Percentiles rank a stretch among this genome's conserved stretches.
Conservation (phyloP, 2,113 vertebrate genomes). For the Bothrops jararaca region DNA sequence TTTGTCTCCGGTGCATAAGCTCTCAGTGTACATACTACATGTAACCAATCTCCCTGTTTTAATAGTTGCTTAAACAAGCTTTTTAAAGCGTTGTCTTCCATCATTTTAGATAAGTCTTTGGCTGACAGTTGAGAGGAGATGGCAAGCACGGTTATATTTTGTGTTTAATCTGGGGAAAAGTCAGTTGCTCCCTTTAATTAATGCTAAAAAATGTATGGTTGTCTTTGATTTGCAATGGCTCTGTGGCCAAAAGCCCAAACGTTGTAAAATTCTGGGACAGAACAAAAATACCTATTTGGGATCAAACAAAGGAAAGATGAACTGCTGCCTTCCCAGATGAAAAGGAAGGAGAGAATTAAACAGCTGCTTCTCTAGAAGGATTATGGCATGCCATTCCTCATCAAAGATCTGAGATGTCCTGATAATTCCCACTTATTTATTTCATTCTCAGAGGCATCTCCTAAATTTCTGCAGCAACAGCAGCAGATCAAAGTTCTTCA, state of each 20-base stretch:
- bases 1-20: no score
- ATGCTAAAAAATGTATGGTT: not conserved
- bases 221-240: not conserved
- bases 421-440: not conserved
- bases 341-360: not conserved
- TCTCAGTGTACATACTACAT: no score
- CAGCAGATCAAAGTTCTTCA: not conserved
- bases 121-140: not conserved
- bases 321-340: not conserved
- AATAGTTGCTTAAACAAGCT: not conserved
- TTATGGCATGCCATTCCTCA: not conserved
- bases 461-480: not conserved
- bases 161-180: not conserved
- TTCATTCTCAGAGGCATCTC: constrained; percentile 2
- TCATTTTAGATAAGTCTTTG: not conserved
- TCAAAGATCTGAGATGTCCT: not conserved
- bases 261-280: not conserved
- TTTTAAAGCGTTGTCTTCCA: not conserved
- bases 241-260: not conserved
- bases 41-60: not conserved
- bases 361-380: not conserved
- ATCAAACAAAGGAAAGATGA: not conserved
- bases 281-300: constrained; percentile 3
- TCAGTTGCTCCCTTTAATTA: not conserved
- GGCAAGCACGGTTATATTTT: not conserved